Evolutionary conservation across 2,113 vertebrate genomes (phyloP).

Genomic region (Nibea coibor): DNA sequence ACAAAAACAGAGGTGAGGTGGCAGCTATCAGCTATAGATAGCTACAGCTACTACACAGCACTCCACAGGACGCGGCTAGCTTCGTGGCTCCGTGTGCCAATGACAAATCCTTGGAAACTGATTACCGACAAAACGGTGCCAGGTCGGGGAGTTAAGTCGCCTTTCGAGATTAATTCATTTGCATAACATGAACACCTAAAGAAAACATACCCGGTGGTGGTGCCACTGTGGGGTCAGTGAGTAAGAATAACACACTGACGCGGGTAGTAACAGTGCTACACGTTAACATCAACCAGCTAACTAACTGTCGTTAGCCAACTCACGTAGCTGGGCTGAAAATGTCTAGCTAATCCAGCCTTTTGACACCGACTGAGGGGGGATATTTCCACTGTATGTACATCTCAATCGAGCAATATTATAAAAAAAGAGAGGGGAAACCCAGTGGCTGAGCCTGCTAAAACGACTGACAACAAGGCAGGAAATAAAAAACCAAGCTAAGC

Average conservation of each 20-base stretch:
- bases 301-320: slow-evolving; percentile 28
- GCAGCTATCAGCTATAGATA: slow-evolving; percentile 24
- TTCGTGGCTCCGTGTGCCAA: slow-evolving; percentile 49
- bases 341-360: not conserved
- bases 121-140: slow-evolving; percentile 52
- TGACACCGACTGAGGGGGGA: not conserved
- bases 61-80: slow-evolving; percentile 43
- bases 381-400: not conserved
- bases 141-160: slow-evolving; percentile 46
- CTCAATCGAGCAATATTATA: not conserved
- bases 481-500: slow-evolving; percentile 57
- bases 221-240: not conserved
- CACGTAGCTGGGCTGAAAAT: not conserved
- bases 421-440: not conserved
- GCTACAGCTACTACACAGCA: slow-evolving; percentile 26
- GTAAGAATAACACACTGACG: not conserved
- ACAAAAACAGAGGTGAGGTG: slow-evolving; percentile 54
- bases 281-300: slow-evolving; percentile 26
- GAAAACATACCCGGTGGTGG: not conserved
- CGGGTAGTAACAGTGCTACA: slow-evolving; percentile 11
- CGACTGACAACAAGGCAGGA: slow-evolving; percentile 66
- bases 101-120: slow-evolving; percentile 62
- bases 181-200: slow-evolving; percentile 10
- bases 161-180: slow-evolving; percentile 35
- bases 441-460: not conserved